phyloP scores from a whole-genome alignment of 2,888 invertebrate species.

The Drosophila picticornis region DNA sequence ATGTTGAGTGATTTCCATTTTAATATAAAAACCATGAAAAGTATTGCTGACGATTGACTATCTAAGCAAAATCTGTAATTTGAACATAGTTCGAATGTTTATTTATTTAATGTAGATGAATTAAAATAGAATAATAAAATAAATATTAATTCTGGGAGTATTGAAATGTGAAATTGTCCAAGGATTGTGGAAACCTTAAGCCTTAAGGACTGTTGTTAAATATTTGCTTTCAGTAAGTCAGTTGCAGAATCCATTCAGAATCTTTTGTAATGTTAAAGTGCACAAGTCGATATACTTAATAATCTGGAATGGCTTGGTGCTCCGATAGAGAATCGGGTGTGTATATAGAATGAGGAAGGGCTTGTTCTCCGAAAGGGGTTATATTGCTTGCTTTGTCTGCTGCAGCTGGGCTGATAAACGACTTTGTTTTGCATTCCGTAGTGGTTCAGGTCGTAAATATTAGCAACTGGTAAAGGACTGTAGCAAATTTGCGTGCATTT shows the following conservation, averaged over 20 bases:
- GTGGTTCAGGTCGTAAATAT: slow-evolving; percentile 41
- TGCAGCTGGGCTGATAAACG: slow-evolving; percentile 34
- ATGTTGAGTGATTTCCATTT: not conserved
- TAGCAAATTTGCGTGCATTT: slow-evolving; percentile 58
- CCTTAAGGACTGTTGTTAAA: not conserved
- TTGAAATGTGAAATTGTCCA: not conserved
- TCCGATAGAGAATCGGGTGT: not conserved
- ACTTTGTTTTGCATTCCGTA: slow-evolving; percentile 28
- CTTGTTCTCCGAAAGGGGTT: not conserved
- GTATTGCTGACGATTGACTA: not conserved
- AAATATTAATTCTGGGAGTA: not conserved
- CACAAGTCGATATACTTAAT: not conserved
- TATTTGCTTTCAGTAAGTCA: not conserved
- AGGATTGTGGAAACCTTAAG: not conserved
- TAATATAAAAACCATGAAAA: not conserved
- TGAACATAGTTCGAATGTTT: not conserved
- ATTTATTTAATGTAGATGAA: not conserved
- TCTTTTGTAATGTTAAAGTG: no score
- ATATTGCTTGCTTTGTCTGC: slow-evolving; percentile 3
- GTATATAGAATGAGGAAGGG: not conserved
- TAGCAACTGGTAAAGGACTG: slow-evolving; percentile 9
- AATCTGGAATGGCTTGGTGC: not conserved
- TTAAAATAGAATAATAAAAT: not conserved
- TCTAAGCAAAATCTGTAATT: not conserved
- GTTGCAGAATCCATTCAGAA: not conserved